Conservation (phyloP, 1,140 invertebrate species). For the Globodera rostochiensis region DNA sequence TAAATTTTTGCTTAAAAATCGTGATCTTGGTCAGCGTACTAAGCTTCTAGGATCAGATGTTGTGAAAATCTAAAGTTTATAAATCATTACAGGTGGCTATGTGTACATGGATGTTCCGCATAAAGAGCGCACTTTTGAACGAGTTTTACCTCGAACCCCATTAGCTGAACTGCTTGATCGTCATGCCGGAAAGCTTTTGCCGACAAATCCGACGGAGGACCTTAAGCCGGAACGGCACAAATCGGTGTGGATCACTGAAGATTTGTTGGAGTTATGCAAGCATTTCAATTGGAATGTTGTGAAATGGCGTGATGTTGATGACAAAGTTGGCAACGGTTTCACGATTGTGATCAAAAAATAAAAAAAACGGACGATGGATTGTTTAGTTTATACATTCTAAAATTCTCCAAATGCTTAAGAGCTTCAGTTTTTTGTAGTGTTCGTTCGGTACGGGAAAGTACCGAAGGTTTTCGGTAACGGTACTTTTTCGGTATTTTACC, state of each 20-base stretch:
- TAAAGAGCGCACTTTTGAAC: conserved; percentile 24
- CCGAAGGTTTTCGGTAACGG: too few species aligned
- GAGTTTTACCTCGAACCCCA: conserved; percentile 11
- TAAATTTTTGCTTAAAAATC: too few species aligned
- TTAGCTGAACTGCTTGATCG: conserved; percentile 27
- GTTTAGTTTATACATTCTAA: too few species aligned
- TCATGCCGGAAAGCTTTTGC: neutral
- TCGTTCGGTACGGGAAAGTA: too few species aligned
- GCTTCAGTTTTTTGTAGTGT: too few species aligned
- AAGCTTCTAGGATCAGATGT: too few species aligned
- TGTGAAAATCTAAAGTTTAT: too few species aligned
- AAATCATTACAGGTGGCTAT: conserved; percentile 16
- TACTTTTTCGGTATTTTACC: too few species aligned
- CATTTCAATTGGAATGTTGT: conserved; percentile 27
- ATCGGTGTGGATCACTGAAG: conserved; percentile 26
- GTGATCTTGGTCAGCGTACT: too few species aligned
- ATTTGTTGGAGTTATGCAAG: conserved; percentile 19
- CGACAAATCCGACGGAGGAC: neutral
- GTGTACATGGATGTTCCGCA: conserved; percentile 25
- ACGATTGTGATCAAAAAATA: conserved; percentile 22
- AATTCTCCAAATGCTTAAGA: too few species aligned
- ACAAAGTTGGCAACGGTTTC: conserved; percentile 25
- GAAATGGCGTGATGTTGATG: conserved; percentile 12
- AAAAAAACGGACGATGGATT: too few species aligned
- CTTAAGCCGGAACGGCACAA: neutral